phyloP scores from a whole-genome alignment of 2,113 vertebrate genomes.

The Nycticebus coucang region DNA sequence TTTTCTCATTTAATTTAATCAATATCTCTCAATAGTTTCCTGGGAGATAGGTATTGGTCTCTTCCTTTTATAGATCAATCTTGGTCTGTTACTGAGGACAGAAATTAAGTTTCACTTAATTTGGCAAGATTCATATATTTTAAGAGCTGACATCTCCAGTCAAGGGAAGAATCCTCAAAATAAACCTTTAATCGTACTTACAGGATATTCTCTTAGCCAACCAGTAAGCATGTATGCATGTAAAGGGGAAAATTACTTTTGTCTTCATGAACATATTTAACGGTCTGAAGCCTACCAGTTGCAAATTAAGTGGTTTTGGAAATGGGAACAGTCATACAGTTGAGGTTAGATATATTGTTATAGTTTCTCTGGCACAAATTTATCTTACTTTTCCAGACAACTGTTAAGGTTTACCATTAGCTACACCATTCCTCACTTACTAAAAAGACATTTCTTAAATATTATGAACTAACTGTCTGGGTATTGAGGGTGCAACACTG shows the following conservation, averaged over 20 bases:
- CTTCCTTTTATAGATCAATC: background rate
- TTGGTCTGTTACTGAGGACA: background rate
- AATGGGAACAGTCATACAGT: background rate
- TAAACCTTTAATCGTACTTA: background rate
- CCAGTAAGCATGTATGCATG: background rate
- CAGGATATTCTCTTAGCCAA: background rate
- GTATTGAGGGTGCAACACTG: background rate
- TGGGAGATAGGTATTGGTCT: background rate
- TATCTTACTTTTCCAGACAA: background rate
- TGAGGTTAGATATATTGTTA: background rate
- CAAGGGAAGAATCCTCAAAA: background rate
- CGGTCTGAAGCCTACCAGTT: background rate
- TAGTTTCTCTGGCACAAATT: background rate
- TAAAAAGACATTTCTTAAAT: background rate
- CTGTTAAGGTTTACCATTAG: background rate
- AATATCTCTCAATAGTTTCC: background rate
- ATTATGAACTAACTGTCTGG: background rate
- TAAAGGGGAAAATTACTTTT: background rate
- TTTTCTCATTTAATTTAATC: background rate
- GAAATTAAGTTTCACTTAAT: background rate
- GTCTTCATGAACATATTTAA: background rate
- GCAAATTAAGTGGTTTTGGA: background rate
- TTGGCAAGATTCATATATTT: background rate
- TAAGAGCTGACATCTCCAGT: background rate
- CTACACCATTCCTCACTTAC: background rate